Percentiles rank a stretch among this genome's conserved stretches.
Evolutionary conservation across 2,113 vertebrate genomes (phyloP).

Genomic region (Grammomys dolichurus): DNA sequence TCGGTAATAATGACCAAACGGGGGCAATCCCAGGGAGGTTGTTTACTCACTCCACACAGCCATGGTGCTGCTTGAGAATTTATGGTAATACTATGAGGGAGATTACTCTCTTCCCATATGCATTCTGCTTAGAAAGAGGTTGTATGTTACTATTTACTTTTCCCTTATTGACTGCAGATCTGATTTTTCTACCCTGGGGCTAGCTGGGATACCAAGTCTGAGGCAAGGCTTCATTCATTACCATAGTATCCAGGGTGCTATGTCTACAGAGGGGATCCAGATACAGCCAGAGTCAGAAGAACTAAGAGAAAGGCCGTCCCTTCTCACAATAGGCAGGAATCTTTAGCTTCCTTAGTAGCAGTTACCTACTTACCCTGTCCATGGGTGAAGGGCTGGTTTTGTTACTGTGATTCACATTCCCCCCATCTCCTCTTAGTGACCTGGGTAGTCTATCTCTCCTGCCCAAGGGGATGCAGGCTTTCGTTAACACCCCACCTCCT

Average conservation of each 20-base stretch:
- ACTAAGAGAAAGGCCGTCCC: background rate
- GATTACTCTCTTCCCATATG: conserved; percentile 30
- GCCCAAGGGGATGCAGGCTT: background rate
- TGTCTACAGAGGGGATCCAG: background rate
- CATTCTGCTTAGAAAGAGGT: conserved; percentile 24
- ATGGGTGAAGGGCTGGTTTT: background rate
- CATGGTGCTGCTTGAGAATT: background rate
- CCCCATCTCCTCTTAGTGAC: background rate
- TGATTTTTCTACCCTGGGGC: background rate
- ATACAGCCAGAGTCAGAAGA: background rate
- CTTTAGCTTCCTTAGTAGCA: background rate
- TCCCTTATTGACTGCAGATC: background rate
- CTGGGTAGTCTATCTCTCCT: background rate
- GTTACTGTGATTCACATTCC: background rate
- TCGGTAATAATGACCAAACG: background rate
- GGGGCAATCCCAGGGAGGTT: background rate
- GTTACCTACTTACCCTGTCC: background rate
- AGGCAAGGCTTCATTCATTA: background rate
- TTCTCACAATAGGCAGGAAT: background rate
- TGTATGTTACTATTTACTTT: background rate
- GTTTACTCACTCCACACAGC: conserved; percentile 17
- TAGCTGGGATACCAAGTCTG: background rate
- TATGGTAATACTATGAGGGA: background rate
- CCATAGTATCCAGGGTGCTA: background rate
- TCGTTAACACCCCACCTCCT: background rate